Percentiles rank a stretch among this genome's conserved stretches.
Evolutionary conservation across 1,140 invertebrate genomes (phyloP).

Genomic region (Cotesia glomerata): DNA sequence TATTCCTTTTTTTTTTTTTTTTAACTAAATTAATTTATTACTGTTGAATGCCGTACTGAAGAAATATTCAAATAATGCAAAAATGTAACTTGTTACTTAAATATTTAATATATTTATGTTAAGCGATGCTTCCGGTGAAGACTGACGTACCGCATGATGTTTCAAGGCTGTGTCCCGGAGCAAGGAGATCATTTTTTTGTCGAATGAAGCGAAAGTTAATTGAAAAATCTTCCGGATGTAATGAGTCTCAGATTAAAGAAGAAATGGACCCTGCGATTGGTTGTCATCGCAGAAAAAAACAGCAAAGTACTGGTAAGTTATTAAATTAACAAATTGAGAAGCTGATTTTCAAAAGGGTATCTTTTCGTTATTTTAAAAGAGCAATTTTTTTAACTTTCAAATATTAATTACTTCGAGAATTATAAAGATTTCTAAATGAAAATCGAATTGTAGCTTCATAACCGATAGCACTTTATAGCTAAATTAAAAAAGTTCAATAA

Average conservation of each 20-base stretch:
- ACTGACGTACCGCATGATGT: slow-evolving; percentile 79
- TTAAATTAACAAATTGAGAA: slow-evolving; percentile 11
- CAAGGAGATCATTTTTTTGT: slow-evolving; percentile 90
- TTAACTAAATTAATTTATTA: neutral
- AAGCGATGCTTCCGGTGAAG: slow-evolving; percentile 91
- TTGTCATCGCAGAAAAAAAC: slow-evolving; percentile 71
- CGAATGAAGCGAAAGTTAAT: slow-evolving; percentile 83
- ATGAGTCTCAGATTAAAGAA: slow-evolving; percentile 71
- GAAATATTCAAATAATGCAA: neutral
- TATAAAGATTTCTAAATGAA: too few relatives aligned
- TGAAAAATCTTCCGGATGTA: slow-evolving; percentile 47
- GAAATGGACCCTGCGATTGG: slow-evolving; percentile 72
- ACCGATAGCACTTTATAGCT: too few relatives aligned
- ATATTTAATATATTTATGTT: slow-evolving; percentile 14
- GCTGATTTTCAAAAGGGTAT: too few relatives aligned
- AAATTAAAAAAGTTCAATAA: too few relatives aligned
- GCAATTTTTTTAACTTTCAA: too few relatives aligned
- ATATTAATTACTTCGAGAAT: too few relatives aligned
- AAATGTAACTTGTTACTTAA: neutral
- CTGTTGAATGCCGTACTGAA: neutral
- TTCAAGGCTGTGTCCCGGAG: slow-evolving; percentile 82
- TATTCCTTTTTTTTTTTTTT: neutral
- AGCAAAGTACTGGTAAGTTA: slow-evolving; percentile 67
- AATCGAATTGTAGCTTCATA: too few relatives aligned
- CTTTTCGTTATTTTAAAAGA: too few relatives aligned